Evolutionary conservation across 2,888 invertebrate species (phyloP), one percentile per base, ranked within the genome.

Genomic region (Halocaridina rubra): DNA sequence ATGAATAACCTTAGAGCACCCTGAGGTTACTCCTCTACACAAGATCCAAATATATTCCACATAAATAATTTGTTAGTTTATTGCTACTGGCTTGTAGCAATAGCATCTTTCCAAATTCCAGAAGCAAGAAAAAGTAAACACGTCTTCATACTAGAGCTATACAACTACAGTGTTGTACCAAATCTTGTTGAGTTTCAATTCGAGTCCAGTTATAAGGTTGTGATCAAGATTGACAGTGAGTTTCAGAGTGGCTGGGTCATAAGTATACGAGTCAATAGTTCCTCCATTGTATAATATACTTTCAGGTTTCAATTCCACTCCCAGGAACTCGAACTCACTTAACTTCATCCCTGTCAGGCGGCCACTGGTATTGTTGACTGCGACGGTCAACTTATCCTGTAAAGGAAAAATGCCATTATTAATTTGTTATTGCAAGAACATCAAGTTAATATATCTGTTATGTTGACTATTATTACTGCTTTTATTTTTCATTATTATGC

Each of bases 261-360:
- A 72, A 22, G n/a, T 72, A n/a, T 0, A 33, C 33, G 30, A 22
- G 19, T 61, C 19, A 19, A 16, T 8, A 8, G 8, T 22, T 8
- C 10, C 19, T 10, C 19, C 16, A 8, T 61, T 61, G 16, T 16
- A 22, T n/a, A 61, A 10, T 13, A 32, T 72, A 3, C n/a, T 2
- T 1, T 78, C 46, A 33, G 85, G 85, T 30, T 57, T n/a, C 32
- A 46, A 33, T 64, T 75, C 33, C 53, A 78, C 74, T 0, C 85
- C 85, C 33, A 80, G 77, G 53, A 85, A 61, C 77, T 69, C 46
- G 46, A 85, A n/a, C 64, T 81, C 77, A 29, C 61, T n/a, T 57
- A 85, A 33, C 13, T 19, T 27, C 27, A 81, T 80, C 0, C 61
- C 46, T 4, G 46, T 39, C 33, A 85, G n/a, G 71, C 77, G 71